A percentile compares a stretch with the other conserved stretches of the same genome.
Evolutionary conservation across 2,113 vertebrate genomes (phyloP).

Genomic region (Stictonetta naevosa): DNA sequence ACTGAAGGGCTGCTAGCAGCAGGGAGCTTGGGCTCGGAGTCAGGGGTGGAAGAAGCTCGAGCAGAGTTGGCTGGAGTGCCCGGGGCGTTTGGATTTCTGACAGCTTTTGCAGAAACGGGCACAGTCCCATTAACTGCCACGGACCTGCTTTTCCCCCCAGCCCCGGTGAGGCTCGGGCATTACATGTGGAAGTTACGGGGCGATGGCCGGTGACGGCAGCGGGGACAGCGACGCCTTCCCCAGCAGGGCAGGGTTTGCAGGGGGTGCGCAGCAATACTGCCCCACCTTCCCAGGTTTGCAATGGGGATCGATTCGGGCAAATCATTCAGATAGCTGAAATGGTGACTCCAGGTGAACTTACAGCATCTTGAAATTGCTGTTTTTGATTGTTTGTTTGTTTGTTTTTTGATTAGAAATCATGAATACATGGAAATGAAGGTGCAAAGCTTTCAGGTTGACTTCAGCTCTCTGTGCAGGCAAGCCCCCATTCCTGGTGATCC

Average conservation of each 20-base stretch:
- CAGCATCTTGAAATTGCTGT: neutral
- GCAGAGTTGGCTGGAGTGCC: neutral
- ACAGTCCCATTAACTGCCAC: accelerated
- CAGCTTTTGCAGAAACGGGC: neutral
- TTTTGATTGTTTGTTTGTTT: too few species aligned
- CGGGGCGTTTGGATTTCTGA: neutral
- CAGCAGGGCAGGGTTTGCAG: neutral
- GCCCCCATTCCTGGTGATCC: too few species aligned
- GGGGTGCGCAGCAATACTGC: too few species aligned
- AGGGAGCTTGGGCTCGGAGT: neutral
- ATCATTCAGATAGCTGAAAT: neutral
- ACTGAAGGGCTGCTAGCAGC: neutral
- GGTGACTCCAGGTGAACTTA: neutral
- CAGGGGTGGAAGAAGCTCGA: neutral
- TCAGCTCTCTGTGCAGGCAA: neutral
- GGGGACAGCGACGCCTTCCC: neutral
- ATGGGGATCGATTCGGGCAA: neutral
- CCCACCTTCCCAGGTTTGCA: too few species aligned
- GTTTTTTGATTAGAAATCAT: neutral
- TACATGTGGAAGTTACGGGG: too few species aligned
- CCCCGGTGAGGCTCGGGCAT: too few species aligned
- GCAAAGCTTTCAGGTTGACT: neutral
- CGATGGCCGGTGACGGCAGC: neutral
- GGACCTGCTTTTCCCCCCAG: neutral
- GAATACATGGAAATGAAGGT: neutral